A percentile compares a stretch with the other conserved stretches of the same genome.
Conservation (phyloP, 64 coral and sea anemone species). For the Porites australiensis region DNA sequence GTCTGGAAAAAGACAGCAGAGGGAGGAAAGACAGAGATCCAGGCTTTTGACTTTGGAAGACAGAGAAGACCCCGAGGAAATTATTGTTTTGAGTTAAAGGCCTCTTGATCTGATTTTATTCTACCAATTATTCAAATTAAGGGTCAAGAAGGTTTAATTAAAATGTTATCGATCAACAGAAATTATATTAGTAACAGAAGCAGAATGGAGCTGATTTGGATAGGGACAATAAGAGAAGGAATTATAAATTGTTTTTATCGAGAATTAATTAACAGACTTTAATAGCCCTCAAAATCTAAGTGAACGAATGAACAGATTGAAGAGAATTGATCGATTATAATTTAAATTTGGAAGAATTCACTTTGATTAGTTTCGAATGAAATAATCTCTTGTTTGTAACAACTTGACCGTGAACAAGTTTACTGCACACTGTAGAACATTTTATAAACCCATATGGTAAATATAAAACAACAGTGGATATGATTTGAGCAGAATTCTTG, state of each 20-base stretch:
- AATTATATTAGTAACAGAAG: background rate
- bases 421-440: no score
- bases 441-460: no score
- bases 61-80: slow-evolving; percentile 21
- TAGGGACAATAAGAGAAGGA: background rate
- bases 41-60: slow-evolving; percentile 25
- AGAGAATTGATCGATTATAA: background rate
- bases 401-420: background rate
- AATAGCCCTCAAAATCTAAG: background rate
- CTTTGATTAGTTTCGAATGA: background rate
- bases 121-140: background rate
- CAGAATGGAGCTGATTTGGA: background rate
- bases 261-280: background rate
- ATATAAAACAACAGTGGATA: no score
- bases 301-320: slow-evolving; percentile 14
- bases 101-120: background rate
- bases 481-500: no score
- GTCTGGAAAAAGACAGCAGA: background rate
- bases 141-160: slow-evolving; percentile 13
- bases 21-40: slow-evolving; percentile 1
- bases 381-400: slow-evolving; percentile 1
- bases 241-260: background rate
- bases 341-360: background rate
- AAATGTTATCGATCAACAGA: background rate
- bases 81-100: slow-evolving; percentile 27